Evolutionary conservation across 2,888 invertebrate species (phyloP).

Genomic region (Endotricha flammealis): DNA sequence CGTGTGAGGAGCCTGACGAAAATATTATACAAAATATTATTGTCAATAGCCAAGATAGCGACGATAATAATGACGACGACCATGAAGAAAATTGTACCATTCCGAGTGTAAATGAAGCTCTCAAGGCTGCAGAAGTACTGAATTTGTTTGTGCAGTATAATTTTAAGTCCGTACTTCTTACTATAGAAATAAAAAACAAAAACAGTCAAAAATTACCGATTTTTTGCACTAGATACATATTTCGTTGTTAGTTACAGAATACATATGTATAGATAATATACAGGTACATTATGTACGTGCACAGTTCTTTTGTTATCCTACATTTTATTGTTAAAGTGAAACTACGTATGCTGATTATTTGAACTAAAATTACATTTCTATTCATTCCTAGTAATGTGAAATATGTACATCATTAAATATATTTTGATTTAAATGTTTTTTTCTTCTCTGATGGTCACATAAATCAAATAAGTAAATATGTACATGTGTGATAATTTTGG

Average conservation of each 20-base stretch:
- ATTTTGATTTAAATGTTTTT: constrained; percentile 3
- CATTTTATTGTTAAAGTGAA: no score
- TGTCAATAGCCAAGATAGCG: constrained; percentile 16
- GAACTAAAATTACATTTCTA: no score
- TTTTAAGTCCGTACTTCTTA: constrained; percentile 23
- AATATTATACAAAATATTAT: no score
- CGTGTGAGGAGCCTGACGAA: no score
- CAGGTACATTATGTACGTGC: no score
- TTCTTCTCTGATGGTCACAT: constrained; percentile 1
- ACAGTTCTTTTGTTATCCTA: no score
- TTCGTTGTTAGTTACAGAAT: no score
- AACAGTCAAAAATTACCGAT: constrained; percentile 14
- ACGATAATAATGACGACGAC: constrained; percentile 23
- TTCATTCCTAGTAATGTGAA: constrained; percentile 9
- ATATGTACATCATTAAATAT: constrained; percentile 11
- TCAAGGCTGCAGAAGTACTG: constrained; percentile 21
- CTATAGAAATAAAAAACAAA: constrained; percentile 21
- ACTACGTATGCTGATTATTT: no score
- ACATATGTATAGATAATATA: no score
- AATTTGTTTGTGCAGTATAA: constrained; percentile 21
- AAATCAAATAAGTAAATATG: not conserved
- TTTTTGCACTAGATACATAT: constrained; percentile 14
- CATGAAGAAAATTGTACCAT: constrained; percentile 17
- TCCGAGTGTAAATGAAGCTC: constrained; percentile 20
- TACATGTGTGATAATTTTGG: no score